A percentile compares a stretch with the other conserved stretches of the same genome.
phyloP scores from a whole-genome alignment of 2,797 vertebrate species.

The Cacajao melanocephalus region DNA sequence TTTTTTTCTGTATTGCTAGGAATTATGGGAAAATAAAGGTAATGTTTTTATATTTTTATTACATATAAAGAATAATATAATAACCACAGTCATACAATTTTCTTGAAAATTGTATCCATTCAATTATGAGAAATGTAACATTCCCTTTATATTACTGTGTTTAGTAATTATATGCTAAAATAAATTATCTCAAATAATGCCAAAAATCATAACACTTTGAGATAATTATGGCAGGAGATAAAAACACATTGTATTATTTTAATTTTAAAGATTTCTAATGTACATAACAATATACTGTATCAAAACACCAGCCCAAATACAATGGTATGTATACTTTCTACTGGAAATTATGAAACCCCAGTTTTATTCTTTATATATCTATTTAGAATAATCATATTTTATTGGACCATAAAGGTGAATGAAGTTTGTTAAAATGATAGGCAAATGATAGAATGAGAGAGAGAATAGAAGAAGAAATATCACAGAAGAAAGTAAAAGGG shows the following conservation, averaged over 20 bases:
- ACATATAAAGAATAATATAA: background rate
- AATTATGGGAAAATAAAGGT: background rate
- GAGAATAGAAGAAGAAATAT: background rate
- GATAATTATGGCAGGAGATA: background rate
- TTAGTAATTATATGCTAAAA: background rate
- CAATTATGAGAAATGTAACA: background rate
- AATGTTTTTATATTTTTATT: background rate
- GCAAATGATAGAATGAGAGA: background rate
- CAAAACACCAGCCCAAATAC: background rate
- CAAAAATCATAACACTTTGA: background rate
- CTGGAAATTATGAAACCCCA: background rate
- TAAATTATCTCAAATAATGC: background rate
- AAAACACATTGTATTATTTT: background rate
- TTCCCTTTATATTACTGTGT: background rate
- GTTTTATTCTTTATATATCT: background rate
- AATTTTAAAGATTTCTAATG: background rate
- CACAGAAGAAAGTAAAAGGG: background rate
- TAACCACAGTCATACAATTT: background rate
- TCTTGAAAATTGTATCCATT: background rate
- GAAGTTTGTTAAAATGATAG: background rate
- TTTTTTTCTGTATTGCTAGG: background rate
- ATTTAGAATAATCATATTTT: background rate
- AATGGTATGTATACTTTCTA: background rate
- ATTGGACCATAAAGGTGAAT: background rate
- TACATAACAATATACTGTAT: background rate